A percentile compares a stretch with the other conserved stretches of the same genome.
Conservation (phyloP, 2,888 invertebrate genomes). For the Erynnis tages region DNA sequence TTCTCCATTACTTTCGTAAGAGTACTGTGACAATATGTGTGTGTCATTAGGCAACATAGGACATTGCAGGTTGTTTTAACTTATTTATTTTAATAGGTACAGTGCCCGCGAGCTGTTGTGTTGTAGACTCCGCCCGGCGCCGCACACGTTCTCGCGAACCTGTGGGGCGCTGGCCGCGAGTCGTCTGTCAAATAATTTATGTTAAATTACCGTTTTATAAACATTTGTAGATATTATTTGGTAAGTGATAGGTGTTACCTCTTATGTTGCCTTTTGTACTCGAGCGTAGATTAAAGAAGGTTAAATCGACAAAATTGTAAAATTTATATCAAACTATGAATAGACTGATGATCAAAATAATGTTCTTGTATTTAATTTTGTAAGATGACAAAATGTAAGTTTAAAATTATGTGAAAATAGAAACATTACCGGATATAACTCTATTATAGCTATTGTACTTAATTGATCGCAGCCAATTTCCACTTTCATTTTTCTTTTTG, state of each 20-base stretch:
- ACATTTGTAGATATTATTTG: constrained; percentile 65
- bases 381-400: constrained; percentile 78
- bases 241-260: constrained; percentile 57
- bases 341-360: constrained; percentile 80
- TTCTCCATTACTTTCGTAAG: constrained; percentile 77
- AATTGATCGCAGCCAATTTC: constrained; percentile 62
- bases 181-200: constrained; percentile 61
- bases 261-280: constrained; percentile 76
- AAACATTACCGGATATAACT: constrained; percentile 54
- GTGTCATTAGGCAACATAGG: constrained; percentile 72
- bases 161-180: constrained; percentile 44
- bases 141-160: constrained; percentile 40
- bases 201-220: constrained; percentile 65
- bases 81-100: constrained; percentile 71
- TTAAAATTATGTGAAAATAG: constrained; percentile 71
- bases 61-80: constrained; percentile 67
- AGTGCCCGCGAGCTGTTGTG: constrained; percentile 47
- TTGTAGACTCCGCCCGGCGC: constrained; percentile 37
- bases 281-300: constrained; percentile 60
- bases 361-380: constrained; percentile 79
- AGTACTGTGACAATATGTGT: constrained; percentile 72
- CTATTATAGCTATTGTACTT: constrained; percentile 71
- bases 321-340: constrained; percentile 77
- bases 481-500: constrained; percentile 80
- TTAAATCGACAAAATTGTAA: constrained; percentile 79